Evolutionary conservation across 2,113 vertebrate genomes (phyloP), one percentile per base, ranked within the genome.

Genomic region (Crotalus viridis): DNA sequence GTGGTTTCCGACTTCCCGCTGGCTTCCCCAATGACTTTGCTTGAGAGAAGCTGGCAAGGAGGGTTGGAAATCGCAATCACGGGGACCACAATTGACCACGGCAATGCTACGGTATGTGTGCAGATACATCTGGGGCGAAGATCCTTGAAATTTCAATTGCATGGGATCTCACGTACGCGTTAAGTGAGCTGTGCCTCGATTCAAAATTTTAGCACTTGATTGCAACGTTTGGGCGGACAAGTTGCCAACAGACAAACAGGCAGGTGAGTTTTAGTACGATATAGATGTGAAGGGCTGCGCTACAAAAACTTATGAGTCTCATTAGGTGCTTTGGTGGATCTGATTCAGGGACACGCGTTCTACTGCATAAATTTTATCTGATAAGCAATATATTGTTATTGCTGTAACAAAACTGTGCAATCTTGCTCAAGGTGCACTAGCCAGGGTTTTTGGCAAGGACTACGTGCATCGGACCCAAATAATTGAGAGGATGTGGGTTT

Each of bases 151-250:
- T 61, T 28, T 61, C 59, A 61, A 28, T 28, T 28, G 22, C 26
- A 4, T 0, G 10, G 26, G 26, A 12, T 28, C 26, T 10, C 59
- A 12, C 12, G 10, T 10, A 13, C 3, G 26, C 0, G 3, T 12
- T 28, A 28, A 64, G 59, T 12, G 28, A 28, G 10, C 57, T 10
- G 24, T 61, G 24, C 9, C 24, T 28, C 3, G 8, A 24, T 26
- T 61, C 57, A 9, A 61, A 61, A 10, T 26, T 24, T 26, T 28
- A 26, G 59, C 0, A 9, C 26, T 28, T 2, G 4, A 26, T 26
- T 1, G 1, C 59, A 61, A 3, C 0, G 3, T 28, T 61, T 10
- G 22, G 57, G 57, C 22, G 9, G 22, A 9, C 57, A 3, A 8
- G 10, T 2, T 10, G 59, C 10, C 59, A 28, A 26, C 24, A 12